A percentile compares a stretch with the other conserved stretches of the same genome.
These are phyloP conservation scores for Cirrhinus mrigala DNA, from an alignment of 2,797 vertebrate species.

Conservation along the genomic window DNA sequence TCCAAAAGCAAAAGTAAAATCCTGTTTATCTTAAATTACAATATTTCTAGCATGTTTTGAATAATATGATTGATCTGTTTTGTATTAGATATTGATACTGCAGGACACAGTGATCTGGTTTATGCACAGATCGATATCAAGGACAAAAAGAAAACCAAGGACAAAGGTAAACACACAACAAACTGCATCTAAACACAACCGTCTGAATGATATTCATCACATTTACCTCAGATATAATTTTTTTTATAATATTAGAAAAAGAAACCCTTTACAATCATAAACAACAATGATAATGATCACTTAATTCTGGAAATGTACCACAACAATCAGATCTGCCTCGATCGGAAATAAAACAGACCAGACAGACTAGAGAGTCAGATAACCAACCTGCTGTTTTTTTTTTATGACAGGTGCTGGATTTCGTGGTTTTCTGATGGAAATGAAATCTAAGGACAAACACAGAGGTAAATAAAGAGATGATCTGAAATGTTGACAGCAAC, in stretches of 20 bases:
- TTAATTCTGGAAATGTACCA: not conserved
- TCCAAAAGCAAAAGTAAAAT: not conserved
- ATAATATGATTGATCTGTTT: not conserved
- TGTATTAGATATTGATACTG: not conserved
- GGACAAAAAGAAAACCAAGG: not conserved
- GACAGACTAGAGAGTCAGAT: no score
- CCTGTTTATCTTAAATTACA: not conserved
- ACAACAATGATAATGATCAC: not conserved
- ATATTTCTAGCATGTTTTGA: no score
- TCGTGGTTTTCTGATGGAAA: not conserved
- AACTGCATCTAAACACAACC: not conserved
- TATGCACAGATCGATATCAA: not conserved
- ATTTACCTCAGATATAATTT: not conserved
- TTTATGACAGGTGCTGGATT: not conserved
- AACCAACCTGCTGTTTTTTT: not conserved
- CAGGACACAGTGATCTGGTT: not conserved
- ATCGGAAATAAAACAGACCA: not conserved
- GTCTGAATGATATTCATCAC: not conserved
- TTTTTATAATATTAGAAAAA: not conserved
- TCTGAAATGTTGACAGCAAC: not conserved
- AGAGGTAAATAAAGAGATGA: not conserved
- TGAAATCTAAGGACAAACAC: not conserved
- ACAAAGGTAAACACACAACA: not conserved
- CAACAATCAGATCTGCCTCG: not conserved
- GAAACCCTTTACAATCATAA: not conserved